Evolutionary conservation across 2,888 invertebrate species (phyloP).

Genomic region (Halocaridina rubra): DNA sequence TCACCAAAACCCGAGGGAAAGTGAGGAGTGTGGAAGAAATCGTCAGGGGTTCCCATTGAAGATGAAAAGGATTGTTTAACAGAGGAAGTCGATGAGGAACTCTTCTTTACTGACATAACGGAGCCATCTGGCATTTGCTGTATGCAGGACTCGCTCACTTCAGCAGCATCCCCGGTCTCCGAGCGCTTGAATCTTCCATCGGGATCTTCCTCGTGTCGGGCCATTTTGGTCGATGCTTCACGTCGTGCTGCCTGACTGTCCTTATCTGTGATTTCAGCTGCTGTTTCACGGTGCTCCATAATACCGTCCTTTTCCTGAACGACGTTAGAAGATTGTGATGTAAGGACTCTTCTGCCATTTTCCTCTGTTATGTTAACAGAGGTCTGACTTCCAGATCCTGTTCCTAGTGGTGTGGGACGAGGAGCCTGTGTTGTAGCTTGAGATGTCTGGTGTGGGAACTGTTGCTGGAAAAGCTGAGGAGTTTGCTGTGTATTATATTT

Average conservation of each 20-base stretch:
- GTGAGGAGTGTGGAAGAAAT: constrained; percentile 36
- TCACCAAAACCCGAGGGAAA: constrained; percentile 52
- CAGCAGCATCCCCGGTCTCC: constrained; percentile 58
- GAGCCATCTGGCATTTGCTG: constrained; percentile 59
- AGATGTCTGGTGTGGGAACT: neutral
- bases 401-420: neutral
- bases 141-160: constrained; percentile 58
- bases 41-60: constrained; percentile 5
- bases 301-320: constrained; percentile 59
- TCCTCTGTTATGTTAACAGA: constrained; percentile 52
- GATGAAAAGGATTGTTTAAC: constrained; percentile 36
- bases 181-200: constrained; percentile 55
- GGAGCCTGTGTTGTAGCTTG: neutral
- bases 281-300: constrained; percentile 54
- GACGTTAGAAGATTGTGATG: constrained; percentile 56
- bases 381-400: constrained; percentile 47
- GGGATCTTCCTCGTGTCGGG: constrained; percentile 51
- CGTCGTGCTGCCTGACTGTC: constrained; percentile 58
- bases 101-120: constrained; percentile 59
- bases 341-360: constrained; percentile 52
- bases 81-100: constrained; percentile 47
- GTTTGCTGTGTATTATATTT: neutral
- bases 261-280: constrained; percentile 57
- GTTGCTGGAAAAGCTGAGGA: neutral
- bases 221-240: constrained; percentile 51